Conservation (phyloP, 2,797 vertebrate species). For the Chaetodon trifasciatus region DNA sequence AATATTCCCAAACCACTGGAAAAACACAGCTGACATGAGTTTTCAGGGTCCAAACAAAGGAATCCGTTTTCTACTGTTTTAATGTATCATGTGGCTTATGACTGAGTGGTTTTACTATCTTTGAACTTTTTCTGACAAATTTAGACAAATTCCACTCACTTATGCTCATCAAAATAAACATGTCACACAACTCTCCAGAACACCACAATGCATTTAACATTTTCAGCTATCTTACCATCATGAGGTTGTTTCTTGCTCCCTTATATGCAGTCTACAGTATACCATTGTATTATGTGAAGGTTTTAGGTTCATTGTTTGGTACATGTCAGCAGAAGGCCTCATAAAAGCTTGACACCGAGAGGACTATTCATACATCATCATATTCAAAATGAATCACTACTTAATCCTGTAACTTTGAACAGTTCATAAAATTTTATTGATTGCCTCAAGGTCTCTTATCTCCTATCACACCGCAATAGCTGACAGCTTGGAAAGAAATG, state of each 20-base stretch:
- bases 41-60: background rate
- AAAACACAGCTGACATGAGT: slow-evolving; percentile 19
- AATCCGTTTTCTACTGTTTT: too few species aligned
- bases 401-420: slow-evolving; percentile 5
- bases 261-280: background rate
- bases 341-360: background rate
- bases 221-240: too few species aligned
- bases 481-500: slow-evolving; percentile 13
- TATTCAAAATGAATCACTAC: background rate
- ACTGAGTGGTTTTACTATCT: too few species aligned
- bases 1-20: slow-evolving; percentile 98
- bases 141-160: too few species aligned
- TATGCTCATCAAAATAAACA: too few species aligned
- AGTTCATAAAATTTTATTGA: slow-evolving; percentile 44
- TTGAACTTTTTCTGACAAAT: too few species aligned
- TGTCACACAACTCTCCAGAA: too few species aligned
- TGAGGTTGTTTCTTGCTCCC: too few species aligned
- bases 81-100: too few species aligned
- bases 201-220: too few species aligned
- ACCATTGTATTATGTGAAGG: background rate
- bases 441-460: slow-evolving; percentile 25
- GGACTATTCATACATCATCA: background rate
- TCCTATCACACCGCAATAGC: background rate
- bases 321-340: background rate
- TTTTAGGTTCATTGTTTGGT: background rate